Evolutionary conservation across 2,113 vertebrate genomes (phyloP), one percentile per base, ranked within the genome.

Genomic region (Desmodus rotundus): DNA sequence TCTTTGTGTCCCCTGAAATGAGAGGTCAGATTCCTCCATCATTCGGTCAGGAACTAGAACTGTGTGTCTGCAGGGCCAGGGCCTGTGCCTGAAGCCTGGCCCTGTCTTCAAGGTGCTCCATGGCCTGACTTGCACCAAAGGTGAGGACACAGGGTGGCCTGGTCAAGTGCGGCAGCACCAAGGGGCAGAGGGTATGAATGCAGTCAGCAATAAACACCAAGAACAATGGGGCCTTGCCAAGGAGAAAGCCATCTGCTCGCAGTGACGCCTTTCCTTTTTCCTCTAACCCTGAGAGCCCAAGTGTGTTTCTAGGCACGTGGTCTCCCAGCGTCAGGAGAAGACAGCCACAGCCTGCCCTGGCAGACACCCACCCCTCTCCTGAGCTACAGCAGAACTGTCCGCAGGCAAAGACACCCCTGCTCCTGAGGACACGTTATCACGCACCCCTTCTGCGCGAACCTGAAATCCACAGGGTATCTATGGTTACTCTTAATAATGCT

Each of bases 91-190:
- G 24, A 61, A n/a, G 15, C 33, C 80, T 13, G 1, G 72, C 24
- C 11, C 41, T 28, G 84, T 20, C 72, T 28, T 73, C 73, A 1
- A 72, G 73, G n/a, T 0, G 38, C 61, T 76, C 20, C 3, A 8
- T 38, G 15, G 7, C 4, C 13, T 1, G n/a, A n/a, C 58, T 17
- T 22, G 33, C n/a, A 33, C 70, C 81, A 33, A 5, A n/a, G 41
- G 0, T 0, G 14, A 38, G 1, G 20, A 56, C 0, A 0, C 13
- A 4, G 8, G 11, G 41, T 24, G 41, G 52, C 20, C 11, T 16
- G 0, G 8, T 19, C 61, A 36, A 8, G 1, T 5, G 47, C 7
- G 0, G 0, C 0, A 0, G 17, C 10, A 31, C 31, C 58, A 20
- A 8, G 56, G 67, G 68, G 61, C 36, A 58, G 0, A 14, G 5